Percentiles rank a stretch among this genome's conserved stretches.
These are phyloP conservation scores for Balaeniceps rex DNA, from an alignment of 2,113 vertebrate species.

Conservation along the genomic window DNA sequence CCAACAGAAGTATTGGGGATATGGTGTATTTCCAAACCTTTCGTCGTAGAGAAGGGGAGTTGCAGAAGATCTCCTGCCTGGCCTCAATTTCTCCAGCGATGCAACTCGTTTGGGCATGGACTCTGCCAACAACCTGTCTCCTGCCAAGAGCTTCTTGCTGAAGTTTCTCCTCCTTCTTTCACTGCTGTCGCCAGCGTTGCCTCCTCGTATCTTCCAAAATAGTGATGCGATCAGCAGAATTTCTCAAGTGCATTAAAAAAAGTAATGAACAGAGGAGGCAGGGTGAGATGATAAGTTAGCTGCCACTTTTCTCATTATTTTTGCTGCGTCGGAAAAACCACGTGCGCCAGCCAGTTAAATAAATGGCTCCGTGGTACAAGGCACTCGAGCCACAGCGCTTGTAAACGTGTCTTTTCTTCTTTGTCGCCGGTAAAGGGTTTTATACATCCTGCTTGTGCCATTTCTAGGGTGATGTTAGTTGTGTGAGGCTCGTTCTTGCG, in stretches of 20 bases:
- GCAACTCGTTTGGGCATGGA: neutral
- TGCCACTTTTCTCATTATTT: constrained; percentile 50
- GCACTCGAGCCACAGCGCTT: neutral
- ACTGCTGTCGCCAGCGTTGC: neutral
- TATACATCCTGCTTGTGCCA: neutral
- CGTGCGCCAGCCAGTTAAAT: neutral
- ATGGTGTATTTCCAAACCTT: neutral
- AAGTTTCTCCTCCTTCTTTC: neutral
- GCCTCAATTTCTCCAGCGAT: neutral
- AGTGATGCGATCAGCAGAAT: neutral
- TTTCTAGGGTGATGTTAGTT: neutral
- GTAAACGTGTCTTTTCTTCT: neutral
- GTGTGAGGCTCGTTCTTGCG: neutral
- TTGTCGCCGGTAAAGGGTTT: neutral
- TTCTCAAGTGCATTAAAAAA: neutral
- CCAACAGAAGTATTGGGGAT: neutral
- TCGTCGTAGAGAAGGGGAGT: neutral
- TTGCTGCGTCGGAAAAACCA: neutral
- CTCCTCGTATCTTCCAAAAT: neutral
- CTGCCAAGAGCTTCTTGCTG: neutral
- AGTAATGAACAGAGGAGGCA: neutral
- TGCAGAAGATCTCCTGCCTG: neutral
- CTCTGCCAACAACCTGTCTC: neutral
- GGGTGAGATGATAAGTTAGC: constrained; percentile 40
- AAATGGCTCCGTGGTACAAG: neutral